These are phyloP conservation scores for Ceratina calcarata DNA, from an alignment of 1,140 invertebrate genomes.

Conservation along the genomic window DNA sequence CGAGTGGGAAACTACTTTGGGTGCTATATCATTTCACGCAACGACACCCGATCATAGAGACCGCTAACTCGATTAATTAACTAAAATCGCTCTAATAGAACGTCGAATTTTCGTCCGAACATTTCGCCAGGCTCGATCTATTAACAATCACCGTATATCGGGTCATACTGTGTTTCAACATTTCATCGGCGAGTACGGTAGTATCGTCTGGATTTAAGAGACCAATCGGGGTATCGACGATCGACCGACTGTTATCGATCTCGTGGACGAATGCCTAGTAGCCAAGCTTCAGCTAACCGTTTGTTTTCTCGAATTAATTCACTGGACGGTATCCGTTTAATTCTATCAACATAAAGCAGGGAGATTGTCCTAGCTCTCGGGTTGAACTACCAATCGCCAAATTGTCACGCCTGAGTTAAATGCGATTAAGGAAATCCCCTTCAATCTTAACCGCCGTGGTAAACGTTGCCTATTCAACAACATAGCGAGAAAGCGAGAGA, in stretches of 20 bases:
- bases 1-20: not conserved
- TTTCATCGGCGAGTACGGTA: too few relatives aligned
- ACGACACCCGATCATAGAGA: not conserved
- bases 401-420: not conserved
- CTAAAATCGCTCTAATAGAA: not conserved
- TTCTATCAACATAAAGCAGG: constrained; percentile 16
- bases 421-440: constrained; percentile 18
- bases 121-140: not conserved
- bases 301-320: constrained; percentile 35
- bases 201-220: too few relatives aligned
- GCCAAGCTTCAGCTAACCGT: constrained; percentile 25
- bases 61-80: constrained; percentile 22
- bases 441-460: not conserved
- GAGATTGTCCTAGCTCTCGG: constrained; percentile 3
- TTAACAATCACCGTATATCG: not conserved
- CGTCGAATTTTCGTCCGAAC: not conserved
- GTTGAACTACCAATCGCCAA: not conserved
- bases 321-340: not conserved
- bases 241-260: not conserved
- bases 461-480: not conserved
- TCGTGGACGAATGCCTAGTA: not conserved
- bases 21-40: not conserved
- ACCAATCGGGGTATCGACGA: not conserved
- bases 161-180: not conserved
- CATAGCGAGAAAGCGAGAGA: too few relatives aligned